Evolutionary conservation across 2,113 vertebrate genomes (phyloP).

Genomic region (Axis porcinus): DNA sequence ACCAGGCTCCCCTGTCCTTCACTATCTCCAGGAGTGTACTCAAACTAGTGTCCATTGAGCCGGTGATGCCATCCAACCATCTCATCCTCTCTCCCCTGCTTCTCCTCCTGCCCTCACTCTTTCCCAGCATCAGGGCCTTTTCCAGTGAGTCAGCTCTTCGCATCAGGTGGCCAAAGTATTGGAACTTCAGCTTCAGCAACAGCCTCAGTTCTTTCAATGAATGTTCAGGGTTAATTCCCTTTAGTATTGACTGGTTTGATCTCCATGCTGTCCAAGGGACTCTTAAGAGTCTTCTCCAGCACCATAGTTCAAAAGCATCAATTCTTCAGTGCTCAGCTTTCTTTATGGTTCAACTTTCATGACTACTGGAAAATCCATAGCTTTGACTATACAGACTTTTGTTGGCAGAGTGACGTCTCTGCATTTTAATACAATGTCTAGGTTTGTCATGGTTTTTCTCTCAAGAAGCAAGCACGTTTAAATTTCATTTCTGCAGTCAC

Average conservation of each 20-base stretch:
- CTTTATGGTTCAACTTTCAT: background rate
- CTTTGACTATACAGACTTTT: background rate
- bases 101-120: background rate
- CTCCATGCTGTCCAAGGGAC: background rate
- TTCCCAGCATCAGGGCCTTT: background rate
- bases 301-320: background rate
- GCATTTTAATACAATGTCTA: background rate
- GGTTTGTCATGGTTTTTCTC: background rate
- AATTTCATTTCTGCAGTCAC: background rate
- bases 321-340: background rate
- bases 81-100: background rate
- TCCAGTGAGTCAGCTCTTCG: background rate
- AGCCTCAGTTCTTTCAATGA: background rate
- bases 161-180: background rate
- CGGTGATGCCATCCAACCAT: background rate
- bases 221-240: background rate
- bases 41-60: background rate
- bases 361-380: background rate
- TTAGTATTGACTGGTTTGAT: background rate
- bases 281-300: background rate
- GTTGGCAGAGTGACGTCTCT: background rate
- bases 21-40: background rate
- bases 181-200: background rate
- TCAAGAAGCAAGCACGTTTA: background rate
- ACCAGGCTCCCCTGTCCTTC: background rate